A percentile compares a stretch with the other conserved stretches of the same genome.
phyloP scores from a whole-genome alignment of 2,113 vertebrate species.

The Platichthys stellatus region DNA sequence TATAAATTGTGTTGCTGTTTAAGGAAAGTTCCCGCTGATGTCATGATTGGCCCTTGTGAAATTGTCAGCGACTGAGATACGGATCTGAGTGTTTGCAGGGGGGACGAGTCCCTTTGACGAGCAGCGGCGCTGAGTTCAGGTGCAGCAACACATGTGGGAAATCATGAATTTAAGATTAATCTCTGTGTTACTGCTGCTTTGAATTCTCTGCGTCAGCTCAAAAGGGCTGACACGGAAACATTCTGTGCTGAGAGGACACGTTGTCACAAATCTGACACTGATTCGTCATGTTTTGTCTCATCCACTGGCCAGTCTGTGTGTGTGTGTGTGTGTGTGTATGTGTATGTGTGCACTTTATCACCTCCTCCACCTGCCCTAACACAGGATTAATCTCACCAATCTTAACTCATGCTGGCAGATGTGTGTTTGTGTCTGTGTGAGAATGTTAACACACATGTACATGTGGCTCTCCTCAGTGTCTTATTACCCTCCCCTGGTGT shows the following conservation, averaged over 20 bases:
- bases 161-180: background rate
- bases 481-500: slow-evolving; percentile 61
- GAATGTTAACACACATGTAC: background rate
- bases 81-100: slow-evolving; percentile 1
- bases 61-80: background rate
- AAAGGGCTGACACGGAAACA: no score
- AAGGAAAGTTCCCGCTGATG: background rate
- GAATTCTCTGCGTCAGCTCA: no score
- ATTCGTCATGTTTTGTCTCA: slow-evolving; percentile 12
- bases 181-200: background rate
- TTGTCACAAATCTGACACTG: slow-evolving; percentile 41
- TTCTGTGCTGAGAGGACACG: slow-evolving; percentile 42
- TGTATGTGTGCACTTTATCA: background rate
- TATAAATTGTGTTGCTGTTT: background rate
- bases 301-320: background rate
- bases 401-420: slow-evolving; percentile 4
- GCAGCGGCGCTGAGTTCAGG: background rate
- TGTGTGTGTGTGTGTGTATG: no score
- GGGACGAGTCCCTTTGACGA: background rate
- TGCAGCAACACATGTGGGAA: background rate
- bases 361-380: background rate
- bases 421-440: slow-evolving; percentile 16
- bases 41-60: background rate
- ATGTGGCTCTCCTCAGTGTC: slow-evolving; percentile 53
- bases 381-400: slow-evolving; percentile 24